Evolutionary conservation across 92 coral and sea anemone species (phyloP).

Genomic region (Zoanthus sansibaricus): DNA sequence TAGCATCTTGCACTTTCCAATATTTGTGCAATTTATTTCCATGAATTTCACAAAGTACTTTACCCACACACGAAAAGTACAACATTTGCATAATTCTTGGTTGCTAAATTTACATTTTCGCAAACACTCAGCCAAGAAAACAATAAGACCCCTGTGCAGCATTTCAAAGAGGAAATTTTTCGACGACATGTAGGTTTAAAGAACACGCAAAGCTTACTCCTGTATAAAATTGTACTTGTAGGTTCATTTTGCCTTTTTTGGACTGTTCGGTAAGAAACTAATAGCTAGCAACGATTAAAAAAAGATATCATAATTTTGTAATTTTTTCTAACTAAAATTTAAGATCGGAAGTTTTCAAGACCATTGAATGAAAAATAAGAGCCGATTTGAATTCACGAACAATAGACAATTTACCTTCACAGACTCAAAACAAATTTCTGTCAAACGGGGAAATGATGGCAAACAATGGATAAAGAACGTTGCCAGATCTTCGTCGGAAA

Average conservation of each 20-base stretch:
- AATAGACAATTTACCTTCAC: constrained; percentile 38
- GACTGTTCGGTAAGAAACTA: background rate
- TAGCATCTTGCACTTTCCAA: constrained; percentile 15
- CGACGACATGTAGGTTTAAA: constrained; percentile 19
- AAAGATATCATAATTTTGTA: background rate
- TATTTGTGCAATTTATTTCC: constrained; percentile 42
- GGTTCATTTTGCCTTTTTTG: background rate
- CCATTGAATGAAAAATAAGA: constrained; percentile 39
- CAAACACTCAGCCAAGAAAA: constrained; percentile 19
- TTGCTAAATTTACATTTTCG: constrained; percentile 36
- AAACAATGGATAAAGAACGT: constrained; percentile 33
- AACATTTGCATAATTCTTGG: constrained; percentile 44
- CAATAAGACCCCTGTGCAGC: constrained; percentile 42
- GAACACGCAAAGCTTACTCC: constrained; percentile 29
- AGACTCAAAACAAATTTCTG: constrained; percentile 34
- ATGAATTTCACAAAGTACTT: constrained; percentile 32
- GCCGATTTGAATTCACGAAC: constrained; percentile 43
- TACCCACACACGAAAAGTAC: constrained; percentile 42
- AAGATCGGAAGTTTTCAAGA: constrained; percentile 48
- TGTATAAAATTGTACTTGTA: background rate
- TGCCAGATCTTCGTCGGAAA: background rate
- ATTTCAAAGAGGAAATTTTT: constrained; percentile 15
- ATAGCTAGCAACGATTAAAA: background rate
- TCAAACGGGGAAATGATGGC: constrained; percentile 29
- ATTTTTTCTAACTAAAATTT: constrained; percentile 31